Evolutionary conservation across 2,888 invertebrate species (phyloP).

Genomic region (Xylocampa areola): DNA sequence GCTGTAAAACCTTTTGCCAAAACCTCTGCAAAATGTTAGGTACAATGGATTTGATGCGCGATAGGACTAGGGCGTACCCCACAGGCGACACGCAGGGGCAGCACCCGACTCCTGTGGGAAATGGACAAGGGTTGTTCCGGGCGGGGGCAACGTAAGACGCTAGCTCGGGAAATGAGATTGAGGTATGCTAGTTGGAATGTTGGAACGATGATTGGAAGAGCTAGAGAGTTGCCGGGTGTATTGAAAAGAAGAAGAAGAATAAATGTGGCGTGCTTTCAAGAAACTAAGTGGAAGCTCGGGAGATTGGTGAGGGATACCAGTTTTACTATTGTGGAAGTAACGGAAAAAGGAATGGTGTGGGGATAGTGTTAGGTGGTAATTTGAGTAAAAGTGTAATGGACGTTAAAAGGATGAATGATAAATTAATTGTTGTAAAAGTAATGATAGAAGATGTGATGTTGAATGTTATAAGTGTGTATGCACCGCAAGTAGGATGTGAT

Average conservation of each 20-base stretch:
- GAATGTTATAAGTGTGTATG: slow-evolving; percentile 5
- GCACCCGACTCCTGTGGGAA: no score
- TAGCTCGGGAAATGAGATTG: not conserved
- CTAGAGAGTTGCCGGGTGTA: not conserved
- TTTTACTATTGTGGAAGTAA: not conserved
- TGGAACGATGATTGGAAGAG: not conserved
- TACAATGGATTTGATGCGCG: no score
- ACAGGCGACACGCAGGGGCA: no score
- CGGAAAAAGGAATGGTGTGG: slow-evolving; percentile 1
- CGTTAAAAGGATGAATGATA: slow-evolving; percentile 6
- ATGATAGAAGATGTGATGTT: not conserved
- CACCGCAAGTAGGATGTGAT: slow-evolving; percentile 8
- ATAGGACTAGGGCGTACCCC: no score
- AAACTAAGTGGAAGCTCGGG: not conserved
- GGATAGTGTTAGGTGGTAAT: not conserved
- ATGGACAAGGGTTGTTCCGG: no score
- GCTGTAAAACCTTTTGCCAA: no score
- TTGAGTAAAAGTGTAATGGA: slow-evolving; percentile 2
- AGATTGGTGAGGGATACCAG: not conserved
- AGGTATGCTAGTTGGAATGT: slow-evolving; percentile 1
- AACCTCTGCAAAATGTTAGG: no score
- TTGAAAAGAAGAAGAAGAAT: not conserved
- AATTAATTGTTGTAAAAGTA: slow-evolving; percentile 3
- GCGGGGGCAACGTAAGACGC: not conserved
- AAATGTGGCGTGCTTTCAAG: slow-evolving; percentile 1